Evolutionary conservation across 2,797 vertebrate species (phyloP).

Genomic region (Miichthys miiuy): DNA sequence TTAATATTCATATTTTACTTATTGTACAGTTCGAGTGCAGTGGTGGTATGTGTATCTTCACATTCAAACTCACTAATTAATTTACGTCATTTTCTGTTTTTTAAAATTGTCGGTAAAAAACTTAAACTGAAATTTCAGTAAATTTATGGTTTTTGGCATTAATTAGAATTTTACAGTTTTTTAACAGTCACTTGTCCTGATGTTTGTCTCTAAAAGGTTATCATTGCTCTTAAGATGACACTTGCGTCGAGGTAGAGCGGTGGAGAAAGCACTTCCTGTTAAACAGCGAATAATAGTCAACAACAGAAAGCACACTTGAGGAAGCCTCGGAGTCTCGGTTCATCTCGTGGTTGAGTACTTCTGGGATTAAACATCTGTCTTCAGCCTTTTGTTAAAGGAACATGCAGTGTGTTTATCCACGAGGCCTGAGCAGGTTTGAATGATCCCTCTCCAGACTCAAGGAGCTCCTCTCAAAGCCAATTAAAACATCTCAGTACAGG

Average conservation of each 20-base stretch:
- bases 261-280: conserved; percentile 14
- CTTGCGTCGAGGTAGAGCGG: conserved; percentile 13
- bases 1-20: no score
- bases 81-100: no score
- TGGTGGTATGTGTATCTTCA: no score
- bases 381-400: conserved; percentile 11
- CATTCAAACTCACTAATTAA: no score
- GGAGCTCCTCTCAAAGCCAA: conserved; percentile 54
- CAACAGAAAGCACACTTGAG: not conserved
- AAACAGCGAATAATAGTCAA: not conserved
- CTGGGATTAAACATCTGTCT: conserved; percentile 6
- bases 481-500: conserved; percentile 62
- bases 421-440: conserved; percentile 14
- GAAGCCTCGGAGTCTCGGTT: not conserved
- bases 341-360: not conserved
- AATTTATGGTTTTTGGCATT: no score
- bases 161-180: no score
- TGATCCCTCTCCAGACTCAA: conserved; percentile 44
- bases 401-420: not conserved
- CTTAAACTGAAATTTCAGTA: no score
- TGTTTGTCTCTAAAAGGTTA: not conserved
- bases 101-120: no score
- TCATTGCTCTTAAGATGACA: not conserved
- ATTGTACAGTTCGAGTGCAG: no score
- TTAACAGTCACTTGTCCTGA: no score